Evolutionary conservation across 2,888 invertebrate species (phyloP).

Genomic region (Gisinianus flammeolus): DNA sequence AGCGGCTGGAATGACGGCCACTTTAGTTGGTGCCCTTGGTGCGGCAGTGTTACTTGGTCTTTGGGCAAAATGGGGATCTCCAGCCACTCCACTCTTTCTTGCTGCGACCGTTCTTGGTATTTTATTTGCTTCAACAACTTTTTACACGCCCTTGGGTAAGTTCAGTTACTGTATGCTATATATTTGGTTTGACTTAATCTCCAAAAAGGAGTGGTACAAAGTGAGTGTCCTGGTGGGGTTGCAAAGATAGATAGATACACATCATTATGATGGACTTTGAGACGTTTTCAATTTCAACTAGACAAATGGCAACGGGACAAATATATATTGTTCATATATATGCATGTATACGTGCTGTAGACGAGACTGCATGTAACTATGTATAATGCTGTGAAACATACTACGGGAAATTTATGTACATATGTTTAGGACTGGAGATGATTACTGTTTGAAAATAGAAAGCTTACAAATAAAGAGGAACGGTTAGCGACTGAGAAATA

Average conservation of each 20-base stretch:
- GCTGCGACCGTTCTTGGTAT: conserved; percentile 70
- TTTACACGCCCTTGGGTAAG: conserved; percentile 70
- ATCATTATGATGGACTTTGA: background rate
- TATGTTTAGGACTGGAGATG: conserved; percentile 6
- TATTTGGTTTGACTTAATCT: background rate
- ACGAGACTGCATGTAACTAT: too few species aligned
- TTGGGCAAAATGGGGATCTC: conserved; percentile 71
- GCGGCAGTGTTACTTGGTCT: conserved; percentile 69
- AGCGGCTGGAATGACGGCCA: conserved; percentile 66
- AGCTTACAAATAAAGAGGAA: conserved; percentile 30
- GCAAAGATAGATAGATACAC: background rate
- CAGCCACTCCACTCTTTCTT: conserved; percentile 68
- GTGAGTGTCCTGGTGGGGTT: background rate
- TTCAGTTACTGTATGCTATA: conserved; percentile 24
- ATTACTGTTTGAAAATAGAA: conserved; percentile 30
- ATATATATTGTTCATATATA: too few species aligned
- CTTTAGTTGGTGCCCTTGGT: conserved; percentile 67
- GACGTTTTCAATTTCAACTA: background rate
- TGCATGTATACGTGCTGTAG: too few species aligned
- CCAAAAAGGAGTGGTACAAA: background rate
- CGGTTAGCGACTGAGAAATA: conserved; percentile 27
- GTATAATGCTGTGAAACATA: background rate
- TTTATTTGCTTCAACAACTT: conserved; percentile 67
- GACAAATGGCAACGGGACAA: background rate
- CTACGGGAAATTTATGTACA: background rate